phyloP scores from a whole-genome alignment of 2,113 vertebrate genomes.

The Raja brachyura region DNA sequence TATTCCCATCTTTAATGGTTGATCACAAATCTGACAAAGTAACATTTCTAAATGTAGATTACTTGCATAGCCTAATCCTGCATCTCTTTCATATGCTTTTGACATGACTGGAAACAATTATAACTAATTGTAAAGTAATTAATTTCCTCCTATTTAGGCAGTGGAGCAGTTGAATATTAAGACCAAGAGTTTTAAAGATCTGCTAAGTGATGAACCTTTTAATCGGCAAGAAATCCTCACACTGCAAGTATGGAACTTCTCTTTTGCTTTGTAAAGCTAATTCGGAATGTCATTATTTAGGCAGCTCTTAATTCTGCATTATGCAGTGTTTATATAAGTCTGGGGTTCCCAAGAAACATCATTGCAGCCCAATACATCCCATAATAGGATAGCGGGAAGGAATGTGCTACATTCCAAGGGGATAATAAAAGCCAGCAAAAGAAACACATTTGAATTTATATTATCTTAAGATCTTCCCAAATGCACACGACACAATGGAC shows the following conservation, averaged over 20 bases:
- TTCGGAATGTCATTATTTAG: neutral
- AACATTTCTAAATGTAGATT: no score
- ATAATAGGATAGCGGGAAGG: neutral
- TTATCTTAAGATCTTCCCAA: neutral
- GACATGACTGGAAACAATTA: neutral
- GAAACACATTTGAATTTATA: neutral
- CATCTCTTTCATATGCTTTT: no score
- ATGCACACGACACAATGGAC: neutral
- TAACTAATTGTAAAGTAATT: neutral
- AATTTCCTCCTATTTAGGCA: slow-evolving; percentile 53
- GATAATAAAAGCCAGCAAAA: neutral
- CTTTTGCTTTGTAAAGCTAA: neutral
- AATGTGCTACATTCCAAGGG: neutral
- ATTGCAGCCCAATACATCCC: neutral
- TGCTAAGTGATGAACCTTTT: slow-evolving; percentile 84
- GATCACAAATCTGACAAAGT: no score
- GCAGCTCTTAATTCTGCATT: neutral
- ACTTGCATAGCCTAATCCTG: no score
- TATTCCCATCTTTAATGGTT: no score
- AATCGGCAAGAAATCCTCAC: slow-evolving; percentile 83
- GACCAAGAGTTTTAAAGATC: slow-evolving; percentile 84
- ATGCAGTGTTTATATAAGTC: neutral
- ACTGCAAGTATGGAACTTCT: slow-evolving; percentile 64
- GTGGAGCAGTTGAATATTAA: slow-evolving; percentile 94
- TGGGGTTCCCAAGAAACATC: neutral